Conservation (phyloP, 2,113 vertebrate genomes). For the Casuarius casuarius region DNA sequence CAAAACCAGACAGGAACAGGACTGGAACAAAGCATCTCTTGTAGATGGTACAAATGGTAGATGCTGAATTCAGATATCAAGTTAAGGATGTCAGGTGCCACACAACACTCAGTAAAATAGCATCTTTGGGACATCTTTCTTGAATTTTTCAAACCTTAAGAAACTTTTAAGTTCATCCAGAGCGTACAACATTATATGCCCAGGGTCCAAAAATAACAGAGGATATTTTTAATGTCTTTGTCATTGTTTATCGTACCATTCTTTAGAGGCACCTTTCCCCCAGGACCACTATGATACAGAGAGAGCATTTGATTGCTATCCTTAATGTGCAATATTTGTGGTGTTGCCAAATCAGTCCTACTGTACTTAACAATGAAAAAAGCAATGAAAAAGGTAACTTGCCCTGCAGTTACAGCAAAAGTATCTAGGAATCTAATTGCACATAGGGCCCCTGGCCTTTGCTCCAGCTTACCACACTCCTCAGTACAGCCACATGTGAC, state of each 20-base stretch:
- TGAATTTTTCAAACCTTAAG: neutral
- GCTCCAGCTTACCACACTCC: neutral
- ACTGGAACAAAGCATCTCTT: neutral
- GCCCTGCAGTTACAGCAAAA: neutral
- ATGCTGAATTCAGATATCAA: neutral
- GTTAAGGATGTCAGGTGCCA: neutral
- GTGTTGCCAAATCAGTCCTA: neutral
- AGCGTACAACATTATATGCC: neutral
- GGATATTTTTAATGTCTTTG: neutral
- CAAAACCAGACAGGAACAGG: neutral
- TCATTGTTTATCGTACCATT: neutral
- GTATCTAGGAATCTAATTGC: neutral
- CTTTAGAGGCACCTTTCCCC: neutral
- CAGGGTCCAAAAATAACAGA: neutral
- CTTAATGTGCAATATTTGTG: neutral
- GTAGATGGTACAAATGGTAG: neutral
- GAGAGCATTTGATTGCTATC: neutral
- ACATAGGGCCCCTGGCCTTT: neutral
- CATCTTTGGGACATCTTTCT: neutral
- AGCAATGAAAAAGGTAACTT: neutral
- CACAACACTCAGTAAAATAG: neutral
- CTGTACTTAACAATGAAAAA: neutral
- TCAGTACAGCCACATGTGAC: neutral
- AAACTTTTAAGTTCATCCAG: neutral
- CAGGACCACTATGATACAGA: neutral